Base-by-base conservation (phyloP, 2,888 invertebrate species). In the Drosophila borealis region DNA sequence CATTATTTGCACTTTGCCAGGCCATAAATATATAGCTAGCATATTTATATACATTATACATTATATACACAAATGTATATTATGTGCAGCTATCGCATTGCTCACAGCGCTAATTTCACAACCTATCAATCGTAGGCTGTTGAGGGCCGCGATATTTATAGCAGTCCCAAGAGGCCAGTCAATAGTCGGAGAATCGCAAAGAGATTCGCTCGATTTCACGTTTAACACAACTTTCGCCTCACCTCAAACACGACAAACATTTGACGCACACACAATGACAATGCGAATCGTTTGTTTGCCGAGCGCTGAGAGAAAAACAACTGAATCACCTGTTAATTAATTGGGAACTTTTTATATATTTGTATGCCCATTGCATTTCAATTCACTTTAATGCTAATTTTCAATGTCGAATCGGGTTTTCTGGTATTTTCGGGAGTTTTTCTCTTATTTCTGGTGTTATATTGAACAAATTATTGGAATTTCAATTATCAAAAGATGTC, bases 41-140 rank as follows among this genome's bases (percentile, higher is more conserved):
- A 25, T n/a, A n/a, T n/a, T n/a, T n/a, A n/a, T n/a, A n/a, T n/a
- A n/a, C n/a, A n/a, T n/a, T n/a, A n/a, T n/a, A n/a, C n/a, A n/a
- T n/a, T 63, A 25, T 36, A 41, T 21, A 57, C 8, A 29, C 29
- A 8, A 8, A 29, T 3, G 39, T 5, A n/a, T 44, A 10, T 36
- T 37, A 49, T 61, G 29, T n/a, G 29, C 46, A 42, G 33, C 45
- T 29, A 29, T 46, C 53, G 55, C 57, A 56, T 34, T 56, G 11
- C 34, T 50, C 37, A 67, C 41, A 46, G 57, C 54, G 50, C 46
- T 50, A 67, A 55, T 74, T 74, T 60, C 74, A 53, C 56, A 72
- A 66, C 59, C 66, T 66, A 55, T 68, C 74, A 73, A 60, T 55
- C 44, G 46, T 14, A 17, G 64, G 34, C 65, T 21, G 11, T 49